Conservation (phyloP, 35 echinoderm and acorn worm genomes). For the Ophioderma brevispina region DNA sequence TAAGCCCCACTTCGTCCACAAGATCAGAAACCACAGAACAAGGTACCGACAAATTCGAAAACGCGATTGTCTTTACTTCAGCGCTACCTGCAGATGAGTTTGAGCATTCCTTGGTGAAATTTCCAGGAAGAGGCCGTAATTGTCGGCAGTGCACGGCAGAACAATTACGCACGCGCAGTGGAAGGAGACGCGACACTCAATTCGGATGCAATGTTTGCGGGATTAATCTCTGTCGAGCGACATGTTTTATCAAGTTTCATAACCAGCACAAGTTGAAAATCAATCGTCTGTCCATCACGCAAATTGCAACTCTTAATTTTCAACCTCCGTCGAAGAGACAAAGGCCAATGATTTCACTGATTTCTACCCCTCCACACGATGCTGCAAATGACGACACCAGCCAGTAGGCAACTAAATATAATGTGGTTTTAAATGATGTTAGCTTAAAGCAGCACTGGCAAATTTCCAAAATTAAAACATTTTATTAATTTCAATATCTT, state of each 20-base stretch:
- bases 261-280: slow-evolving; percentile 11
- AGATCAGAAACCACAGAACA: too few species aligned
- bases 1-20: too few species aligned
- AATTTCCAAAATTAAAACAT: too few species aligned
- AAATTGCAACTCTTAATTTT: background rate
- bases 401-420: too few species aligned
- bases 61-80: too few species aligned
- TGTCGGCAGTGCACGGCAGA: slow-evolving; percentile 23
- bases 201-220: slow-evolving; percentile 28
- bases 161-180: slow-evolving; percentile 1
- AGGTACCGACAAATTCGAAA: too few species aligned
- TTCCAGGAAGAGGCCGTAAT: slow-evolving; percentile 49
- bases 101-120: slow-evolving; percentile 43
- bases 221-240: slow-evolving; percentile 15
- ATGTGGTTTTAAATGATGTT: too few species aligned
- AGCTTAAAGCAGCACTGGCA: too few species aligned
- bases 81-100: background rate
- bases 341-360: too few species aligned
- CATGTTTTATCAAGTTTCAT: slow-evolving; percentile 47
- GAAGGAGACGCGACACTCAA: slow-evolving; percentile 30
- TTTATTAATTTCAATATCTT: too few species aligned
- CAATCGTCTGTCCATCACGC: background rate
- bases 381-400: too few species aligned
- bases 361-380: too few species aligned
- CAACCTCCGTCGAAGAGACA: slow-evolving; percentile 21